Base-by-base conservation (phyloP, 2,113 vertebrate genomes). In the Sphyrna mokarran region DNA sequence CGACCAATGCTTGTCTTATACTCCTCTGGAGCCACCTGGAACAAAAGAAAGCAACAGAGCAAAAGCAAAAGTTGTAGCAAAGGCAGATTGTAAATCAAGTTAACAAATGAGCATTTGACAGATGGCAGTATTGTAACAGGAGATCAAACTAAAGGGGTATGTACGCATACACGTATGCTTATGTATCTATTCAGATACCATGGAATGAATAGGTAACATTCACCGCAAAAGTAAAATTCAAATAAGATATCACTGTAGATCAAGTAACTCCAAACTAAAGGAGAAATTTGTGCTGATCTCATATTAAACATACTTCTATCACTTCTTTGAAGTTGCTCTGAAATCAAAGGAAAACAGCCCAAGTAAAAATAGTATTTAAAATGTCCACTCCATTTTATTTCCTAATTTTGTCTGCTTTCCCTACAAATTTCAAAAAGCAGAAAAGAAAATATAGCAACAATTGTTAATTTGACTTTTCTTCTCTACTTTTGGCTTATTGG, bases 21-120 rank as follows among this genome's bases (percentile, higher is more conserved):
- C 97, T 99, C 99, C 97, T 99, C 99, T 7, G 99, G 99, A n/a
- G 99, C 99, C 96, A 99, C 99, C 99, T 99, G 96, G 61, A 54
- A 23, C 29, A 40, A 37, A 33, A 26, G 23, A 26, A 87, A 11
- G 18, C 66, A 87, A 37, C 23, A 86, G 8, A 4, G 20, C 0
- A 95, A 78, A 48, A 68, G 10, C 16, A 23, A 58, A 63, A 33
- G 37, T 22, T 93, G n/a, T 37, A 68, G 58, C 58, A 68, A 54
- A 26, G 23, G 26, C 4, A 48, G 11, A 54, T 54, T 76, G 72
- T 11, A 72, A 72, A 48, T 72, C 48, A 90, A 89, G 20, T 70
- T 94, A 23, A 69, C 68, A 26, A 37, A 72, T 1, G 18, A 22
- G 40, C 18, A 66, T 94, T 93, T 69, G 63, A 69, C 54, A n/a